A percentile compares a stretch with the other conserved stretches of the same genome.
Conservation (phyloP, 2,888 invertebrate genomes). For the Phengaris alcon region DNA sequence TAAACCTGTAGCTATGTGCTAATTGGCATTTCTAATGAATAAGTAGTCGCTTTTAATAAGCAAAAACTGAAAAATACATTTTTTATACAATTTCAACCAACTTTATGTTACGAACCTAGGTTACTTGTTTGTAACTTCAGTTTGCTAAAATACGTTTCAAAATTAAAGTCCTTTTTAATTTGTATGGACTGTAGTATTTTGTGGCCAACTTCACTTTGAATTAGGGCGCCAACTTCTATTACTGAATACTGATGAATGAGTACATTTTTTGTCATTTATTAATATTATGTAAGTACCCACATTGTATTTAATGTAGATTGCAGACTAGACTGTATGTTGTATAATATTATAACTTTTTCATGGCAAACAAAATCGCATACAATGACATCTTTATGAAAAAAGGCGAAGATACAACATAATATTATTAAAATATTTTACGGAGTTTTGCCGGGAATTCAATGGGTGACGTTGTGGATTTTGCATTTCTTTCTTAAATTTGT, state of each 20-base stretch:
- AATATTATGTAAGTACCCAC: too few relatives aligned
- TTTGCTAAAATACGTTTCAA: neutral
- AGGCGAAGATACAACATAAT: too few relatives aligned
- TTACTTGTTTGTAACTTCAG: neutral
- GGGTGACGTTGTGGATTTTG: too few relatives aligned
- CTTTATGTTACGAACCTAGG: neutral
- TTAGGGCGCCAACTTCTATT: neutral
- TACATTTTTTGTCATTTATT: too few relatives aligned
- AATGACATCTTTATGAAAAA: too few relatives aligned
- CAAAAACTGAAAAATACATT: neutral
- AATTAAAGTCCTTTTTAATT: neutral
- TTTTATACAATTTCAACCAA: neutral
- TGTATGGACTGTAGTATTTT: neutral
- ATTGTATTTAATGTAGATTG: too few relatives aligned
- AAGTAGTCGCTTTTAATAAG: neutral
- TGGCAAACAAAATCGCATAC: too few relatives aligned
- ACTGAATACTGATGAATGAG: too few relatives aligned
- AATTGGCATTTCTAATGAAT: neutral
- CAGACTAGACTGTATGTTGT: neutral
- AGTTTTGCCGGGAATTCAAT: too few relatives aligned
- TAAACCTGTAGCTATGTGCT: neutral
- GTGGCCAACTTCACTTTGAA: neutral
- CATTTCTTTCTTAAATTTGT: too few relatives aligned
- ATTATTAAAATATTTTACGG: too few relatives aligned
- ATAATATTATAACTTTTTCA: neutral